These are phyloP conservation scores for Corythaixoides concolor DNA, from an alignment of 2,113 vertebrate species.

Conservation along the genomic window DNA sequence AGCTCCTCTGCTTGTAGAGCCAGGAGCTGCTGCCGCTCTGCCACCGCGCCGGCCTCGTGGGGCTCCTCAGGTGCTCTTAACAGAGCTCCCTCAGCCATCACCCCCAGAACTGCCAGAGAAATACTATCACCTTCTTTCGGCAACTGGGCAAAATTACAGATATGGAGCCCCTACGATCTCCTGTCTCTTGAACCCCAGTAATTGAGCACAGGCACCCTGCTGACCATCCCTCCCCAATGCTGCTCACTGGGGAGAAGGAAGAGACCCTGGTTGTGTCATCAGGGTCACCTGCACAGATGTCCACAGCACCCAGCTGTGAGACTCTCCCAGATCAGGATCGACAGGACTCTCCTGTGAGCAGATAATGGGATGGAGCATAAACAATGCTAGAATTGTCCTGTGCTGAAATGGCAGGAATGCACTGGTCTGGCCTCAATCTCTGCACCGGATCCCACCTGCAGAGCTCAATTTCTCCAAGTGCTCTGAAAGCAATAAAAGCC, in stretches of 20 bases:
- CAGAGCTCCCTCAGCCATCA: not conserved
- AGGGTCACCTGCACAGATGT: not conserved
- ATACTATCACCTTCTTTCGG: not conserved
- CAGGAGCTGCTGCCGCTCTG: not conserved
- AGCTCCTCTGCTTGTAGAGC: not conserved
- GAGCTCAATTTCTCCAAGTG: not conserved
- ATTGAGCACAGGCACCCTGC: not conserved
- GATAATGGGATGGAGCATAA: not conserved
- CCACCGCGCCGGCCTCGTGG: fast-evolving
- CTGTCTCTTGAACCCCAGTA: not conserved
- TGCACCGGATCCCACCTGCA: not conserved
- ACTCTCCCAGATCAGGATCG: not conserved
- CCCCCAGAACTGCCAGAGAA: not conserved
- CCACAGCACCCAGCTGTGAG: not conserved
- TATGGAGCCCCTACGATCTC: fast-evolving
- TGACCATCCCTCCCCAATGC: fast-evolving
- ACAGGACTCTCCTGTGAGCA: not conserved
- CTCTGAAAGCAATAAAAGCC: not conserved
- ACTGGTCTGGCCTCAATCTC: not conserved
- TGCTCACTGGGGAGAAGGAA: not conserved
- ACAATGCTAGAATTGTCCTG: fast-evolving
- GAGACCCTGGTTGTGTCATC: not conserved
- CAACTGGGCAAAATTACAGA: not conserved
- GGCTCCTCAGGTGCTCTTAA: not conserved
- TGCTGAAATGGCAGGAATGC: fast-evolving